A percentile compares a stretch with the other conserved stretches of the same genome.
Conservation (phyloP, 2,113 vertebrate genomes). For the Mionectes macconnelli region DNA sequence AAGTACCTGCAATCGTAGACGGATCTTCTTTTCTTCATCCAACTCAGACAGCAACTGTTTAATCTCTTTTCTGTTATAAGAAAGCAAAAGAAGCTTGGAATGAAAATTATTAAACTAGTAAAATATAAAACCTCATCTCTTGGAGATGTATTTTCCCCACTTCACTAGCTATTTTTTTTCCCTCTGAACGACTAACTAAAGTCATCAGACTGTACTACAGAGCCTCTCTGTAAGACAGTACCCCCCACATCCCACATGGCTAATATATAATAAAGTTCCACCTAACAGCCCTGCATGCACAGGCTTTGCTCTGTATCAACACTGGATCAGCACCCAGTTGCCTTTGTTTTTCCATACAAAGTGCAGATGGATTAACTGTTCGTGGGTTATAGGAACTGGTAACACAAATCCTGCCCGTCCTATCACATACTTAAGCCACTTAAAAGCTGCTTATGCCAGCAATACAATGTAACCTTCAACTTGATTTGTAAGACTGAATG, state of each 20-base stretch:
- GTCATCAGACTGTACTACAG: not conserved
- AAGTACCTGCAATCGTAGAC: conserved; percentile 90
- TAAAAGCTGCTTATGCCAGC: not conserved
- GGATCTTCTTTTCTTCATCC: conserved; percentile 96
- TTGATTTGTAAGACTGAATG: not conserved
- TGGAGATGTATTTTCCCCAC: not conserved
- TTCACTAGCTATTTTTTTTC: not conserved
- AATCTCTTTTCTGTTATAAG: conserved; percentile 90
- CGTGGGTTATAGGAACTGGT: not conserved
- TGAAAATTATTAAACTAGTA: not conserved
- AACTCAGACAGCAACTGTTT: conserved; percentile 90
- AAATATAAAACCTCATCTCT: not conserved
- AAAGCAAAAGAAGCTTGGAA: not conserved
- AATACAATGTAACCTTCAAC: not conserved
- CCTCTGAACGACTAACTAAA: not conserved
- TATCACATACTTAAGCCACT: not conserved
- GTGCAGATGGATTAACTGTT: not conserved
- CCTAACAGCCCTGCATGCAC: not conserved
- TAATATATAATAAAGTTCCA: not conserved
- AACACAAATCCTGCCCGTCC: not conserved
- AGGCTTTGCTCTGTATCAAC: not conserved
- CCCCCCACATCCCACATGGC: not conserved
- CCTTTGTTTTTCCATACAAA: not conserved
- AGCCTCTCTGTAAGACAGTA: not conserved
- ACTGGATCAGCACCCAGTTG: not conserved